Evolutionary conservation across 2,888 invertebrate genomes (phyloP).

Genomic region (Patella caerulea): DNA sequence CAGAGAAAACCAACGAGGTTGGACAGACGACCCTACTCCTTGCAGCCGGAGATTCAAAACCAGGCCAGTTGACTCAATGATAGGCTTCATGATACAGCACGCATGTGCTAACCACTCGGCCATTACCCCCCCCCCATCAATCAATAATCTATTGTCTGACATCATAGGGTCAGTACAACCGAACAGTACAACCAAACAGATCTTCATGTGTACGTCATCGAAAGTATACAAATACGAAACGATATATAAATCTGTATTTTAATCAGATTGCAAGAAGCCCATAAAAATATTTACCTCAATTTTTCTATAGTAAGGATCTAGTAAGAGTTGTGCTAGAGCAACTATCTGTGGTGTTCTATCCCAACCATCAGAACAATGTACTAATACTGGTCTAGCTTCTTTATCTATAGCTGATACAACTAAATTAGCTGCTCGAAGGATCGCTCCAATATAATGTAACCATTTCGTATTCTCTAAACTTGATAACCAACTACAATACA

Average conservation of each 20-base stretch:
- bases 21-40: too few relatives aligned
- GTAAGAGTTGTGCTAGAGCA: slow-evolving; percentile 89
- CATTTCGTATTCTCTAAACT: slow-evolving; percentile 90
- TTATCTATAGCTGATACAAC: slow-evolving; percentile 81
- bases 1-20: too few relatives aligned
- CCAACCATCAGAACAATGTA: slow-evolving; percentile 99
- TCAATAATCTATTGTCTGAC: too few relatives aligned
- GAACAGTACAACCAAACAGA: too few relatives aligned
- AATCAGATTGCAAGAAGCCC: background rate
- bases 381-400: slow-evolving; percentile 90
- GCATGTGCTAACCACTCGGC: too few relatives aligned
- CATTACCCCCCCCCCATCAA: too few relatives aligned
- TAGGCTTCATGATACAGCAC: too few relatives aligned
- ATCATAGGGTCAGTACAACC: too few relatives aligned
- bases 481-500: slow-evolving; percentile 84
- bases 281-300: slow-evolving; percentile 77
- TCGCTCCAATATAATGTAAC: slow-evolving; percentile 89
- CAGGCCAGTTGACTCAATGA: too few relatives aligned
- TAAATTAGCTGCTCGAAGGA: slow-evolving; percentile 85
- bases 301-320: slow-evolving; percentile 96
- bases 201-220: background rate
- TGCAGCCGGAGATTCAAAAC: too few relatives aligned
- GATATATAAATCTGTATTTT: background rate
- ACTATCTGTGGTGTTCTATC: slow-evolving; percentile 98
- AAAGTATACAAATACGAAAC: background rate